These are phyloP conservation scores for Drosophila persimilis DNA, from an alignment of 1,140 invertebrate species.

Conservation along the genomic window DNA sequence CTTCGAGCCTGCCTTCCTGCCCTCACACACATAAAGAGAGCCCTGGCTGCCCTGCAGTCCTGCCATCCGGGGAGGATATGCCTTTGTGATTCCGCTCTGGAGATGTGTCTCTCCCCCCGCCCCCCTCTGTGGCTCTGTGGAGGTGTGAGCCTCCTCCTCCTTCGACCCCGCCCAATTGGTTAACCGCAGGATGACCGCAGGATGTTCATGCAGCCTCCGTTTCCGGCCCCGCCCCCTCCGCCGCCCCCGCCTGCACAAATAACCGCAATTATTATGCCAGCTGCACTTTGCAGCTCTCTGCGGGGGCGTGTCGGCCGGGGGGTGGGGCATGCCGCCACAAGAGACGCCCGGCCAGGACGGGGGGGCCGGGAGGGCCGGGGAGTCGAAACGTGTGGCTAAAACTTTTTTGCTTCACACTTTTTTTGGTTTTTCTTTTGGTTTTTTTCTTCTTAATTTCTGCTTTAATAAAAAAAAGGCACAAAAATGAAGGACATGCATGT, in stretches of 20 bases:
- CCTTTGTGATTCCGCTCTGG: constrained; percentile 44
- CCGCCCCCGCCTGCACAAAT: constrained; percentile 51
- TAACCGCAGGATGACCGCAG: constrained; percentile 71
- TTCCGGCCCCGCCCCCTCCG: constrained; percentile 62
- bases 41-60: constrained; percentile 5
- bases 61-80: constrained; percentile 24
- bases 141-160: constrained; percentile 15
- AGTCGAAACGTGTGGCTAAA: too few species aligned
- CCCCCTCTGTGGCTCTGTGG: background rate
- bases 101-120: background rate
- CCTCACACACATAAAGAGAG: too few species aligned
- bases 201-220: constrained; percentile 63
- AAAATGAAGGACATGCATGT: constrained; percentile 42
- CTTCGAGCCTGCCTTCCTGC: too few species aligned
- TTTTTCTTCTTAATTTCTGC: too few species aligned
- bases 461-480: constrained; percentile 3
- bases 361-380: too few species aligned
- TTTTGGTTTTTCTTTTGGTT: background rate
- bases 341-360: too few species aligned
- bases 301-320: constrained; percentile 2
- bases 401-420: constrained; percentile 59
- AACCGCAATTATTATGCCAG: constrained; percentile 76
- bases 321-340: too few species aligned
- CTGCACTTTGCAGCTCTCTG: constrained; percentile 16
- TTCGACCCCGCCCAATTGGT: constrained; percentile 39